Percentiles rank a stretch among this genome's conserved stretches.
Evolutionary conservation across 2,888 invertebrate species (phyloP).

Genomic region (Microchrysa polita): DNA sequence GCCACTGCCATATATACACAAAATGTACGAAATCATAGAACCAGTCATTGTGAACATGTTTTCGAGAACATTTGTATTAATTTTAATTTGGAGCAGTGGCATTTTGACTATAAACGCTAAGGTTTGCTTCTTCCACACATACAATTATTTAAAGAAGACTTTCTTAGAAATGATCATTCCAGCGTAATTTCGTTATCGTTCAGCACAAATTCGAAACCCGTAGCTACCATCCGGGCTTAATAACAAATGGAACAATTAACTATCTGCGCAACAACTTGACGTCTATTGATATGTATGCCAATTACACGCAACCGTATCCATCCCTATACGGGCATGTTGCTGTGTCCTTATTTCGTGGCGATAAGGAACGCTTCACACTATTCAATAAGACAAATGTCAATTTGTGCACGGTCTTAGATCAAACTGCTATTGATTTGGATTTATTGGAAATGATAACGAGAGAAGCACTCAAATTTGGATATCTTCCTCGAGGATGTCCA

Average conservation of each 20-base stretch:
- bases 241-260: not conserved
- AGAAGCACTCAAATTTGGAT: not conserved
- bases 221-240: not conserved
- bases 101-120: too few relatives aligned
- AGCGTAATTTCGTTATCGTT: not conserved
- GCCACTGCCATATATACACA: too few relatives aligned
- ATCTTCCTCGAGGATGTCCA: not conserved
- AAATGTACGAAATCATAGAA: too few relatives aligned
- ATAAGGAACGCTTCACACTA: not conserved
- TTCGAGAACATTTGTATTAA: too few relatives aligned
- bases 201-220: not conserved
- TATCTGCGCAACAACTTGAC: not conserved
- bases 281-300: not conserved
- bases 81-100: too few relatives aligned
- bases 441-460: not conserved
- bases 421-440: not conserved
- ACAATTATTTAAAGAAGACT: too few relatives aligned
- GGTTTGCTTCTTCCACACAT: too few relatives aligned
- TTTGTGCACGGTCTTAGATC: not conserved
- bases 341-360: not conserved
- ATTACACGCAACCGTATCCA: not conserved
- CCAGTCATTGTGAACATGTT: too few relatives aligned
- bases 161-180: not conserved
- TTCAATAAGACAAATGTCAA: constrained; percentile 6
- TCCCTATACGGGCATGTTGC: not conserved